Percentiles rank a stretch among this genome's conserved stretches.
Evolutionary conservation across 2,113 vertebrate species (phyloP).

Genomic region (Dromaius novaehollandiae): DNA sequence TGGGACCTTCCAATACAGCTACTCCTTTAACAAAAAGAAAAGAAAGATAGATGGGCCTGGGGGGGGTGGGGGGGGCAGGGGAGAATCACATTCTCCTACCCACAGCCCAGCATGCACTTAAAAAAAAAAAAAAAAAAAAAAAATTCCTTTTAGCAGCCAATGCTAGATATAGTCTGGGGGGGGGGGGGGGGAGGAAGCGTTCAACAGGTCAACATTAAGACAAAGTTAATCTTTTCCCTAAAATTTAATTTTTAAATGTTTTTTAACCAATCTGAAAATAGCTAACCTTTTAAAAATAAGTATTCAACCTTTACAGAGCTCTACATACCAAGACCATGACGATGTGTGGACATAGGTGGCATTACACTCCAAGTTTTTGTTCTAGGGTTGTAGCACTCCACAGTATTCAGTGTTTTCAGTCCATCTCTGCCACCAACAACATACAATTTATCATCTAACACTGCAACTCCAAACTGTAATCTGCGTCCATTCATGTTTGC

Average conservation of each 20-base stretch:
- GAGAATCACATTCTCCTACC: not conserved
- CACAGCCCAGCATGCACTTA: not conserved
- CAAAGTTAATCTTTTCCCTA: not conserved
- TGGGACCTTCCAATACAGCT: conserved; percentile 94
- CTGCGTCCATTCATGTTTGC: conserved; percentile 96
- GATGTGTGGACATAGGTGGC: conserved; percentile 98
- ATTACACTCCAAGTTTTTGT: conserved; percentile 97
- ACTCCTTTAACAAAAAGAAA: conserved; percentile 81
- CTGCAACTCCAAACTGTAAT: conserved; percentile 94
- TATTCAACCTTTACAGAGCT: not conserved
- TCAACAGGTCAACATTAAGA: not conserved
- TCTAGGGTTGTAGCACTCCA: conserved; percentile 97
- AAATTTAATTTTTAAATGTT: not conserved
- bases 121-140: not conserved
- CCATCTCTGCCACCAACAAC: conserved; percentile 97
- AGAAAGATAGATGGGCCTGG: too few species aligned
- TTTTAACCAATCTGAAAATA: not conserved
- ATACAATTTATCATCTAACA: conserved; percentile 92
- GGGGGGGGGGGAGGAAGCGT: too few species aligned
- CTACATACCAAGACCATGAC: conserved; percentile 91
- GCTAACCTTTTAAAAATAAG: not conserved
- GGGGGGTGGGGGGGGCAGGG: too few species aligned
- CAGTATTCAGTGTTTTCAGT: conserved; percentile 95
- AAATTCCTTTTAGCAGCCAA: not conserved
- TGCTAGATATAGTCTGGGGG: not conserved